Percentiles rank a stretch among this genome's conserved stretches.
Conservation (phyloP, 2,113 vertebrate species). For the Stigmatopora argus region DNA sequence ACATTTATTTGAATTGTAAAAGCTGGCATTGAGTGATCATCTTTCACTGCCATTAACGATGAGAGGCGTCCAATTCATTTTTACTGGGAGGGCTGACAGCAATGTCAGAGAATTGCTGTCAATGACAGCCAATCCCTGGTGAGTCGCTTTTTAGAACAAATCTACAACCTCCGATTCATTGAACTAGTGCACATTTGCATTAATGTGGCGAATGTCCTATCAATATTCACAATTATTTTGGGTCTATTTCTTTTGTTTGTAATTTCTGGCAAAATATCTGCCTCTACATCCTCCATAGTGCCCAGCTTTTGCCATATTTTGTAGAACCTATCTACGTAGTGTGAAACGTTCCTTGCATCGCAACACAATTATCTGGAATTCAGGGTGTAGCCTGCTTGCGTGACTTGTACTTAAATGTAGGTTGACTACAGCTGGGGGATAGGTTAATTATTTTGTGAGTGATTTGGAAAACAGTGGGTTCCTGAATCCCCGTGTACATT, state of each 20-base stretch:
- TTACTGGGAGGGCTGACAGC: too few relatives aligned
- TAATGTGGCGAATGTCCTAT: background rate
- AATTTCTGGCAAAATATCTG: background rate
- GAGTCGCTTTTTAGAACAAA: too few relatives aligned
- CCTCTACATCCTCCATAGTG: background rate
- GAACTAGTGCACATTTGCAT: background rate
- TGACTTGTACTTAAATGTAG: constrained; percentile 1
- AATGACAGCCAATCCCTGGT: too few relatives aligned
- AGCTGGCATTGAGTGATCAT: too few relatives aligned
- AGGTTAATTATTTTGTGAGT: constrained; percentile 1
- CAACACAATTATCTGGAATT: constrained; percentile 1
- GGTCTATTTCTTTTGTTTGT: background rate
- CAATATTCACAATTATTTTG: background rate
- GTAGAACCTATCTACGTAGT: background rate
- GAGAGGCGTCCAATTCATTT: too few relatives aligned
- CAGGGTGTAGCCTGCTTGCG: background rate
- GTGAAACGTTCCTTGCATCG: background rate
- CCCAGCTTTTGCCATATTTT: background rate
- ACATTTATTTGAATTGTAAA: too few relatives aligned
- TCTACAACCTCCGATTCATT: too few relatives aligned
- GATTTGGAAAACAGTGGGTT: background rate
- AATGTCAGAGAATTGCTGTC: too few relatives aligned
- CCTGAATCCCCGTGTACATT: background rate
- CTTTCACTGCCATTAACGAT: too few relatives aligned
- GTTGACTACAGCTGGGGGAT: constrained; percentile 1